Evolutionary conservation across 2,113 vertebrate species (phyloP), one percentile per base, ranked within the genome.

Genomic region (Acanthisitta chloris): DNA sequence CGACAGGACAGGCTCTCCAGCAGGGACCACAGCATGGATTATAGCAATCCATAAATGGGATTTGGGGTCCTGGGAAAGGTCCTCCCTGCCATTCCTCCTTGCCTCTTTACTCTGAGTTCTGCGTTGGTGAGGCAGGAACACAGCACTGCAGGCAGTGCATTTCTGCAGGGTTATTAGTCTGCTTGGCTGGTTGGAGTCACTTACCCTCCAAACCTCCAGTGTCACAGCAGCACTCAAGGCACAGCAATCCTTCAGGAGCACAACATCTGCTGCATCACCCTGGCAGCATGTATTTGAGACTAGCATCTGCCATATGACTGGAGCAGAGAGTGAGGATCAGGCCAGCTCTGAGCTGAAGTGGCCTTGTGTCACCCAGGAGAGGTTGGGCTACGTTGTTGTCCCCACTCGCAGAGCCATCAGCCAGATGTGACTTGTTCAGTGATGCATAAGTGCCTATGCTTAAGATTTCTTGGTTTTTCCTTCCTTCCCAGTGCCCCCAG

Each of bases 1-100:
- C 1, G 2, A 38, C 0, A 0, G 28, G 17, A 55, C 54, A 33
- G 23, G 31, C 18, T 45, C 3, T 57, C 28, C 1, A n/a, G 1
- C 59, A 51, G 51, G 40, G 73, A 66, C 20, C 42, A 33, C 0
- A 1, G 2, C 38, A 17, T 0, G 0, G 42, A 51, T 12, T 5
- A 9, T 1, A 81, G 43, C 8, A 0, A 55, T 21, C 58, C 26
- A 4, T 31, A 57, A 20, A 54, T 1, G 1, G 31, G 49, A 45
- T 52, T 0, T 84, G 81, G 31, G 64, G 17, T 76, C 58, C n/a
- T 59, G 57, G 36, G 59, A 34, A 79, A 85, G 40, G 28, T 42
- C 49, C n/a, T 61, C 8, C 28, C 78, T 92, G 91, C 34, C 45
- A 2, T 52, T 71, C 81, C 29, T 64, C 23, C 54, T 71, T 1